Percentiles rank a stretch among this genome's conserved stretches.
Conservation (phyloP, 2,888 invertebrate genomes). For the Drosophila nigritarsus region DNA sequence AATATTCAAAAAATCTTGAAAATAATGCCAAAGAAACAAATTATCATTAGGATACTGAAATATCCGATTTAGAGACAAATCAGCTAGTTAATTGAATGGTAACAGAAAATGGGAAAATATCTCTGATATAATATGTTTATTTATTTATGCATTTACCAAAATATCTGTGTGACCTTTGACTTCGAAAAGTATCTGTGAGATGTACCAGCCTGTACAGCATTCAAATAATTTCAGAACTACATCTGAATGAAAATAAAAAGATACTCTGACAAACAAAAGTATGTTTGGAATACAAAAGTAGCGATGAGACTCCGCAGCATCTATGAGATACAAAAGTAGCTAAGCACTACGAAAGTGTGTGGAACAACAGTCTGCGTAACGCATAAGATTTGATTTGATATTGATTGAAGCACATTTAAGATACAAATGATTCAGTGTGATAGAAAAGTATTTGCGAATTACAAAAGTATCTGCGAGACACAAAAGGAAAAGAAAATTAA, state of each 20-base stretch:
- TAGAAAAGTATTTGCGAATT: not conserved
- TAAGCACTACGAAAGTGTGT: not conserved
- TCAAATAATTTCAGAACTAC: not conserved
- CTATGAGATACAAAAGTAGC: not conserved
- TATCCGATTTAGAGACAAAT: not conserved
- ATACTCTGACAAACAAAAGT: not conserved
- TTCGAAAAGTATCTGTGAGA: not conserved
- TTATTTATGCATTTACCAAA: not conserved
- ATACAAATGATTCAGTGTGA: not conserved
- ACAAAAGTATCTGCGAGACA: not conserved
- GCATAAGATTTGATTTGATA: not conserved
- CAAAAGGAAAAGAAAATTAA: not conserved
- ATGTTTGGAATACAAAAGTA: not conserved
- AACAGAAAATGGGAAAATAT: not conserved
- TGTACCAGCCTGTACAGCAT: not conserved
- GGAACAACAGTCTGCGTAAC: not conserved
- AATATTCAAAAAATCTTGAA: not conserved
- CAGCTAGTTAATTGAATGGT: not conserved
- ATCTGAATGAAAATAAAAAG: not conserved
- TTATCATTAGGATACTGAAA: not conserved
- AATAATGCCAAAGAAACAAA: not conserved
- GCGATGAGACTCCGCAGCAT: not conserved
- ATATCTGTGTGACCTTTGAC: too few relatives aligned
- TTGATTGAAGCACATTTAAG: not conserved
- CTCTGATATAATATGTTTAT: not conserved